These are phyloP conservation scores for Pteromalus puparum DNA, from an alignment of 1,140 invertebrate genomes.

Conservation along the genomic window DNA sequence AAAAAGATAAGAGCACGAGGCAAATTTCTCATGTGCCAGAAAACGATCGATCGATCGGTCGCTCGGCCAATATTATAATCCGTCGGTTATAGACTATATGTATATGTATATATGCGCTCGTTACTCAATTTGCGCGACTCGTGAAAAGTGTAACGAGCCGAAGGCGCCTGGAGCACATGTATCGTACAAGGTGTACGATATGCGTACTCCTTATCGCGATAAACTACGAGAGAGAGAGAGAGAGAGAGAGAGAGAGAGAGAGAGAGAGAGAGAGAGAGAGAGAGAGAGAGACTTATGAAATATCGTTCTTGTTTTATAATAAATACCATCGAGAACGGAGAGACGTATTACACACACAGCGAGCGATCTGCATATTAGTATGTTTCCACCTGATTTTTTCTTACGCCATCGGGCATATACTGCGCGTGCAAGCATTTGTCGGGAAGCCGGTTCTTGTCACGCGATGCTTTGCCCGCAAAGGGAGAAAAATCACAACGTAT, in stretches of 20 bases:
- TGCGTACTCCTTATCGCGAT: slow-evolving; percentile 27
- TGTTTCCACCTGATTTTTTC: slow-evolving; percentile 6
- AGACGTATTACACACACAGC: background rate
- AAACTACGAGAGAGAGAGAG: background rate
- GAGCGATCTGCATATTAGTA: slow-evolving; percentile 3
- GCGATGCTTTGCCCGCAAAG: background rate
- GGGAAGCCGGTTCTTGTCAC: slow-evolving; percentile 11
- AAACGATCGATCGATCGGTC: slow-evolving; percentile 25
- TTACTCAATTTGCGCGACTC: slow-evolving; percentile 8
- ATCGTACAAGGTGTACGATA: background rate
- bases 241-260: too few species aligned
- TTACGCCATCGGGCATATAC: background rate
- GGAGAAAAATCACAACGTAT: background rate
- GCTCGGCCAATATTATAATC: slow-evolving; percentile 14
- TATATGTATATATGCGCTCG: background rate
- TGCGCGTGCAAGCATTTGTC: slow-evolving; percentile 19
- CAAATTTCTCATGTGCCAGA: slow-evolving; percentile 3
- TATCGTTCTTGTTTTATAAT: background rate
- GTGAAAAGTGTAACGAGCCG: background rate
- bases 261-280: too few species aligned
- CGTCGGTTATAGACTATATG: background rate
- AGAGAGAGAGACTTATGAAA: slow-evolving; percentile 16
- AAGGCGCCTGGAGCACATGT: background rate
- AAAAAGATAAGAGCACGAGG: background rate
- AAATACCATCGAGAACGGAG: background rate